Evolutionary conservation across 2,888 invertebrate species (phyloP).

Genomic region (Drosophila formosana): DNA sequence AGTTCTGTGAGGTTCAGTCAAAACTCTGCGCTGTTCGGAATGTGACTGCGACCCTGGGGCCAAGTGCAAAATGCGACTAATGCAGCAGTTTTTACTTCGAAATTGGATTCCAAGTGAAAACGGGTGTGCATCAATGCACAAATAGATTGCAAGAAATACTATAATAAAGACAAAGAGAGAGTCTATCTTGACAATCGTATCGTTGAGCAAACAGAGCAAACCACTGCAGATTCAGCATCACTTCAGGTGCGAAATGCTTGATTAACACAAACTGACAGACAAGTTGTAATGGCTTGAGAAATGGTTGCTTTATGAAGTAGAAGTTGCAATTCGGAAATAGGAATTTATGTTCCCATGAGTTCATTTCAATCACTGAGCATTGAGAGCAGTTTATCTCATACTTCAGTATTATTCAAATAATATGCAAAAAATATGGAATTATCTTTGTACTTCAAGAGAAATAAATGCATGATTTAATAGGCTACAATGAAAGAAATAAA

Average conservation of each 20-base stretch:
- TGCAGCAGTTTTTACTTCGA: slow-evolving; percentile 41
- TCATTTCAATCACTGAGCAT: too few relatives aligned
- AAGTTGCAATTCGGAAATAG: not conserved
- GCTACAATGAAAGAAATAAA: too few relatives aligned
- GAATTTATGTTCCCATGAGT: too few relatives aligned
- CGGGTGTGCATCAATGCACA: slow-evolving; percentile 40
- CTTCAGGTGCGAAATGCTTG: slow-evolving; percentile 4
- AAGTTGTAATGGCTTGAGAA: not conserved
- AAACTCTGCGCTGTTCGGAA: slow-evolving; percentile 18
- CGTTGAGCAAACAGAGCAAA: not conserved
- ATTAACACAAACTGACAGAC: slow-evolving; percentile 7
- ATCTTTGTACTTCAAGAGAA: too few relatives aligned
- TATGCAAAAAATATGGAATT: too few relatives aligned
- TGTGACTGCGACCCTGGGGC: slow-evolving; percentile 48
- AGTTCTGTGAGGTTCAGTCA: slow-evolving; percentile 4
- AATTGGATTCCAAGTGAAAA: slow-evolving; percentile 32
- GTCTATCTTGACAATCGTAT: slow-evolving; percentile 1
- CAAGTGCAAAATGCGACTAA: slow-evolving; percentile 46
- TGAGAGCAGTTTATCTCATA: too few relatives aligned
- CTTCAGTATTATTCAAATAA: too few relatives aligned
- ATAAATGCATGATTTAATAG: too few relatives aligned
- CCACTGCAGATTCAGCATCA: not conserved
- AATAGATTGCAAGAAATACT: slow-evolving; percentile 34
- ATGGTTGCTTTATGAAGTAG: not conserved
- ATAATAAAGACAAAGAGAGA: slow-evolving; percentile 34